phyloP scores from a whole-genome alignment of 2,888 invertebrate species.

The Amphimallon solstitiale region DNA sequence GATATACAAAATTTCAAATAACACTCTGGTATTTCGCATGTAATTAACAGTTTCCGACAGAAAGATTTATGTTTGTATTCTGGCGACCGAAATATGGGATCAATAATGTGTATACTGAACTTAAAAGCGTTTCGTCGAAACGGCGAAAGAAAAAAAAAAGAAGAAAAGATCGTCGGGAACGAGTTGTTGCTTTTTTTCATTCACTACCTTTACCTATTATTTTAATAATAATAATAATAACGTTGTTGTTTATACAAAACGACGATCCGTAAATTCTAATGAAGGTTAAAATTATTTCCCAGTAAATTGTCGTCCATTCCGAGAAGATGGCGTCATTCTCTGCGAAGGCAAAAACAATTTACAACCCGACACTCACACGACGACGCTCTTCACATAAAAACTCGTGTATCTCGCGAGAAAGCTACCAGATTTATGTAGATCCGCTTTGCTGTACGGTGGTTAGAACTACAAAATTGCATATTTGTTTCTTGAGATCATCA shows the following conservation, averaged over 20 bases:
- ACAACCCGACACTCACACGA: conserved; percentile 23
- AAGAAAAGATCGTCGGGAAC: neutral
- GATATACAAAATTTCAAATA: neutral
- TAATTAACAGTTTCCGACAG: neutral
- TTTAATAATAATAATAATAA: conserved; percentile 26
- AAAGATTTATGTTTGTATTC: conserved; percentile 16
- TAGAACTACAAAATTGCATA: conserved; percentile 30
- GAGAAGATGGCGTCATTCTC: conserved; percentile 34
- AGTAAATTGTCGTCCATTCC: conserved; percentile 34
- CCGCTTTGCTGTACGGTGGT: conserved; percentile 24
- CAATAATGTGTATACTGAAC: conserved; percentile 5
- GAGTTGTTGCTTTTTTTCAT: too few species aligned
- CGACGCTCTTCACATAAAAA: conserved; percentile 9
- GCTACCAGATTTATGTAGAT: conserved; percentile 22
- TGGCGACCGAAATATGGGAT: conserved; percentile 27
- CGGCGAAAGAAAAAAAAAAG: neutral
- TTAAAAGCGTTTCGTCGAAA: conserved; percentile 3
- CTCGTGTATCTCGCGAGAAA: conserved; percentile 23
- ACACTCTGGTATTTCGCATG: neutral
- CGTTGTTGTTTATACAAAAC: conserved; percentile 28
- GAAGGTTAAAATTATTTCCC: conserved; percentile 33
- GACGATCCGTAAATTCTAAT: conserved; percentile 31
- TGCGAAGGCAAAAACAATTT: conserved; percentile 36
- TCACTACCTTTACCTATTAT: conserved; percentile 25
- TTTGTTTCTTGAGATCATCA: conserved; percentile 36